Evolutionary conservation across 2,797 vertebrate species (phyloP).

Genomic region (Molothrus ater): DNA sequence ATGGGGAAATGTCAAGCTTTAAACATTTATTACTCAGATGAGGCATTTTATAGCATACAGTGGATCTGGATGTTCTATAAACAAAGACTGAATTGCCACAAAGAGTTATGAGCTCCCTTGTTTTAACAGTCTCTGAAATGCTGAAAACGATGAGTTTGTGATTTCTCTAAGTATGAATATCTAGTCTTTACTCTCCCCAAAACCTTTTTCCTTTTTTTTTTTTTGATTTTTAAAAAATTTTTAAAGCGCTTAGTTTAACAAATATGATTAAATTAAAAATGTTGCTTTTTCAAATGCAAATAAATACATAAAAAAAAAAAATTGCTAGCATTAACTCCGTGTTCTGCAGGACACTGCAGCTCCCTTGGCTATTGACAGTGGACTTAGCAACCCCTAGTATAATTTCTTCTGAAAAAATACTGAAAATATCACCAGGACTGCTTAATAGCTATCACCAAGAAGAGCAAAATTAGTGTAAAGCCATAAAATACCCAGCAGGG

Average conservation of each 20-base stretch:
- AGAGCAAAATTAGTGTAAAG: constrained; percentile 54
- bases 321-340: background rate
- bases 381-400: constrained; percentile 13
- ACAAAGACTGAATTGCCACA: constrained; percentile 52
- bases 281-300: constrained; percentile 20
- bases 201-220: background rate
- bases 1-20: constrained; percentile 34
- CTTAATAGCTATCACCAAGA: background rate
- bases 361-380: constrained; percentile 22
- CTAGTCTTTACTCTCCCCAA: constrained; percentile 30
- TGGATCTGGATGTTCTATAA: constrained; percentile 63
- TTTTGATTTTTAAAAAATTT: background rate
- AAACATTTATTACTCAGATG: constrained; percentile 70
- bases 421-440: background rate
- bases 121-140: constrained; percentile 40
- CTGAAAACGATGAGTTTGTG: background rate
- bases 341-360: constrained; percentile 20
- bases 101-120: constrained; percentile 43
- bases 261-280: constrained; percentile 65
- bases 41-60: constrained; percentile 66
- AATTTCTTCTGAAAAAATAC: background rate
- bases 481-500: background rate
- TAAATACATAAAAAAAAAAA: constrained; percentile 60
- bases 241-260: constrained; percentile 57
- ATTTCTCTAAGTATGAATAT: constrained; percentile 6